phyloP scores from a whole-genome alignment of 2,888 invertebrate genomes.

The Mesorhabditis spiculigera region DNA sequence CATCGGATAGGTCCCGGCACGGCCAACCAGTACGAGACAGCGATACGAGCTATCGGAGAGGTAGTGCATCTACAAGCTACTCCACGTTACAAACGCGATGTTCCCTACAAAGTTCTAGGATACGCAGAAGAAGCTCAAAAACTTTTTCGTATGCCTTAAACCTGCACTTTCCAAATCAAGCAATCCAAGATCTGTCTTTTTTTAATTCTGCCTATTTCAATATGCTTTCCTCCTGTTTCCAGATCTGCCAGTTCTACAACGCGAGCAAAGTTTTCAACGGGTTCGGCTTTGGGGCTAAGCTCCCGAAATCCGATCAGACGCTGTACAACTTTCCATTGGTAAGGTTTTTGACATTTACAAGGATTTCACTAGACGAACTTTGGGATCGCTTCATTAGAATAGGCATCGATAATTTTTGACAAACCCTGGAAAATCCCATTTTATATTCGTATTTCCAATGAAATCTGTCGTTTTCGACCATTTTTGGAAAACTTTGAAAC shows the following conservation, averaged over 20 bases:
- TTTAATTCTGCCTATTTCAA: too few relatives aligned
- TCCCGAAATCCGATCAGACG: slow-evolving; percentile 60
- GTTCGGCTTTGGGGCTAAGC: slow-evolving; percentile 64
- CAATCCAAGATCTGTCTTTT: too few relatives aligned
- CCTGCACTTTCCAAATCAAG: too few relatives aligned
- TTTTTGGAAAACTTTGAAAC: too few relatives aligned
- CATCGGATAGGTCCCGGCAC: slow-evolving; percentile 26
- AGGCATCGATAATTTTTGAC: too few relatives aligned
- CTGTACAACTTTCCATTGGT: slow-evolving; percentile 55
- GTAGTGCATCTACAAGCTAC: slow-evolving; percentile 4
- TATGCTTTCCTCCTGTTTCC: neutral
- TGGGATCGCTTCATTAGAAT: too few relatives aligned
- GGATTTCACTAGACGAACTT: too few relatives aligned
- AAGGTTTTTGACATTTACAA: neutral
- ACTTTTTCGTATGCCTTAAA: too few relatives aligned
- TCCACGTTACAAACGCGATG: neutral
- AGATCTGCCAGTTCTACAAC: slow-evolving; percentile 49
- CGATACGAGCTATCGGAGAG: slow-evolving; percentile 43
- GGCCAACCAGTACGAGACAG: slow-evolving; percentile 48
- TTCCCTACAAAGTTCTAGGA: neutral
- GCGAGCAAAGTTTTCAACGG: slow-evolving; percentile 41
- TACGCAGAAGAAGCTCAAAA: too few relatives aligned
- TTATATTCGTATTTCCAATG: too few relatives aligned
- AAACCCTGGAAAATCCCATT: too few relatives aligned
- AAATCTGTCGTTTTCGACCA: too few relatives aligned